phyloP scores from a whole-genome alignment of 2,888 invertebrate genomes.

The Encarsia formosa region DNA sequence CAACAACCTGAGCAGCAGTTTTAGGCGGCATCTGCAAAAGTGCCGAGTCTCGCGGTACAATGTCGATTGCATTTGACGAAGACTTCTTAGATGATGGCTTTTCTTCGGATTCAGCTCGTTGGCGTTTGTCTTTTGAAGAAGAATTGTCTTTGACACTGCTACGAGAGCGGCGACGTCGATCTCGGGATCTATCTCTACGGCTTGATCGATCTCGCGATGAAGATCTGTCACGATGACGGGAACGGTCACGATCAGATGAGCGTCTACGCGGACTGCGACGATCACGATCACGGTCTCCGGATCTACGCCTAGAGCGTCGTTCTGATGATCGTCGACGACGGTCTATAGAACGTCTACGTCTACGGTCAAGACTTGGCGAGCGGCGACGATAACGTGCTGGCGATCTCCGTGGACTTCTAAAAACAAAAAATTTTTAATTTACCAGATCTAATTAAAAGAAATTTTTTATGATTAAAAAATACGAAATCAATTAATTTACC shows the following conservation, averaged over 20 bases:
- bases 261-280: conserved; percentile 35
- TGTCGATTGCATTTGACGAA: background rate
- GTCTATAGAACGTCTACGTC: conserved; percentile 44
- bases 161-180: conserved; percentile 49
- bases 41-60: conserved; percentile 8
- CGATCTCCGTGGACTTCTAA: conserved; percentile 45
- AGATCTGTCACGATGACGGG: conserved; percentile 37
- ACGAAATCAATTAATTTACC: conserved; percentile 32
- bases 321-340: conserved; percentile 47
- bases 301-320: conserved; percentile 46
- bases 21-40: conserved; percentile 20
- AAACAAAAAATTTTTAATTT: conserved; percentile 9
- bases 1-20: conserved; percentile 22
- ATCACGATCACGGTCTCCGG: conserved; percentile 52
- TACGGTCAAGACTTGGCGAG: conserved; percentile 47
- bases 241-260: conserved; percentile 38
- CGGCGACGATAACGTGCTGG: conserved; percentile 46
- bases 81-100: conserved; percentile 1
- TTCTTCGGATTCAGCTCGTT: background rate
- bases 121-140: conserved; percentile 7
- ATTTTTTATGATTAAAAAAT: background rate
- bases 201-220: conserved; percentile 48
- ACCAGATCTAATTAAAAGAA: too few species aligned
- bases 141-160: conserved; percentile 36
- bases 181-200: conserved; percentile 46